Percentiles rank a stretch among this genome's conserved stretches.
Conservation (phyloP, 2,797 vertebrate genomes). For the Neoniphon sammara region DNA sequence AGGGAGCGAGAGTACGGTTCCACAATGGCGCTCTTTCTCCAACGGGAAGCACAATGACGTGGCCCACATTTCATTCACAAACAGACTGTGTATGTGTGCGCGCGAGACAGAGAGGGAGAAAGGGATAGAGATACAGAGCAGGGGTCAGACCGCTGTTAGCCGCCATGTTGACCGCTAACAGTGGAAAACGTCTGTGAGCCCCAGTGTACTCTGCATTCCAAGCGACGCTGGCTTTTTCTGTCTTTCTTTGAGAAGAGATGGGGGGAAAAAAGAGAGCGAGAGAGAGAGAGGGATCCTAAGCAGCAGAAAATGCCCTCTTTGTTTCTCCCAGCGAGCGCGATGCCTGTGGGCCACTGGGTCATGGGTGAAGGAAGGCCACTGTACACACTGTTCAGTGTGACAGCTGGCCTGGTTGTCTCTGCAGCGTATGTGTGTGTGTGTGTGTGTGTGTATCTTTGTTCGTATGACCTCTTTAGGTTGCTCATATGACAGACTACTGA, state of each 20-base stretch:
- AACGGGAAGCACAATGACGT: conserved; percentile 59
- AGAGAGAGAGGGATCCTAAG: conserved; percentile 1
- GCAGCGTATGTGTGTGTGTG: background rate
- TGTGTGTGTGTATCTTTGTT: background rate
- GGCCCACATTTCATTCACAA: conserved; percentile 67
- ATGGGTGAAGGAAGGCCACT: conserved; percentile 16
- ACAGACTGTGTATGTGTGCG: conserved; percentile 16
- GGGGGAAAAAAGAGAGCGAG: background rate
- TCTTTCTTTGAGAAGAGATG: conserved; percentile 45
- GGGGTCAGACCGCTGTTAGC: conserved; percentile 38
- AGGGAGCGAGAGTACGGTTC: conserved; percentile 11
- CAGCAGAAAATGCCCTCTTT: conserved; percentile 39
- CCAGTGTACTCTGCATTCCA: background rate
- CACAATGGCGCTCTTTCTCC: conserved; percentile 70
- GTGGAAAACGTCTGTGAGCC: conserved; percentile 2
- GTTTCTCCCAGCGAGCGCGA: conserved; percentile 29
- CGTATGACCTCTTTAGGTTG: background rate
- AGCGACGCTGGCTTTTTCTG: conserved; percentile 46
- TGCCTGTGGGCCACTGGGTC: conserved; percentile 17
- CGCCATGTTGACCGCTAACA: conserved; percentile 36
- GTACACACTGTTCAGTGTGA: background rate
- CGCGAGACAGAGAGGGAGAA: conserved; percentile 33
- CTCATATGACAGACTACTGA: background rate
- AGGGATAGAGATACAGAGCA: conserved; percentile 30
- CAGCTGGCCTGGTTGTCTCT: background rate